phyloP scores from a whole-genome alignment of 2,797 vertebrate species.

The Microcaecilia unicolor region DNA sequence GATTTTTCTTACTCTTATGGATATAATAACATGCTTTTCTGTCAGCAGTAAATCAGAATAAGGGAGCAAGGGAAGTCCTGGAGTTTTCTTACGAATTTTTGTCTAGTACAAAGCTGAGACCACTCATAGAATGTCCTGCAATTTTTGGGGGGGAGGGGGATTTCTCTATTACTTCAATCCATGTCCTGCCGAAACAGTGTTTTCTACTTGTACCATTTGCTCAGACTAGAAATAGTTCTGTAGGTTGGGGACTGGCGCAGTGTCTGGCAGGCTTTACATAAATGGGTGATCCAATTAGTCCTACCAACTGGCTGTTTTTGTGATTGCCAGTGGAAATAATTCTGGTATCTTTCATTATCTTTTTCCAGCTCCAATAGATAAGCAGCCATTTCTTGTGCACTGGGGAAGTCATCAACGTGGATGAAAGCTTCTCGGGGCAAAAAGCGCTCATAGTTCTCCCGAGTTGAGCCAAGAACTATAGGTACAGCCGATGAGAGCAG shows the following conservation, averaged over 20 bases:
- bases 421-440: constrained; percentile 58
- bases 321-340: constrained; percentile 51
- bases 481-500: constrained; percentile 51
- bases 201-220: background rate
- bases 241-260: background rate
- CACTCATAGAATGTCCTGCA: no score
- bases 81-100: no score
- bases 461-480: constrained; percentile 51
- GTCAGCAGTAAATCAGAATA: no score
- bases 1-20: no score
- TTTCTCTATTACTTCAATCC: no score
- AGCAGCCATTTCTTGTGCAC: constrained; percentile 28
- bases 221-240: background rate
- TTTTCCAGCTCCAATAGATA: constrained; percentile 33
- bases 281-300: background rate
- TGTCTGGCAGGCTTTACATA: background rate
- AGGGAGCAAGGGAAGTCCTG: no score
- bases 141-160: no score
- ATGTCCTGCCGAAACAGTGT: background rate
- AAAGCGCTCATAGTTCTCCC: constrained; percentile 47
- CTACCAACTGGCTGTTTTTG: background rate
- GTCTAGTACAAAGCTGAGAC: no score
- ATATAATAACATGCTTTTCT: no score
- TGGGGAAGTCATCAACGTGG: constrained; percentile 59
- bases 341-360: constrained; percentile 38